These are phyloP conservation scores for Crypturellus undulatus DNA, from an alignment of 2,113 vertebrate species.

Conservation along the genomic window DNA sequence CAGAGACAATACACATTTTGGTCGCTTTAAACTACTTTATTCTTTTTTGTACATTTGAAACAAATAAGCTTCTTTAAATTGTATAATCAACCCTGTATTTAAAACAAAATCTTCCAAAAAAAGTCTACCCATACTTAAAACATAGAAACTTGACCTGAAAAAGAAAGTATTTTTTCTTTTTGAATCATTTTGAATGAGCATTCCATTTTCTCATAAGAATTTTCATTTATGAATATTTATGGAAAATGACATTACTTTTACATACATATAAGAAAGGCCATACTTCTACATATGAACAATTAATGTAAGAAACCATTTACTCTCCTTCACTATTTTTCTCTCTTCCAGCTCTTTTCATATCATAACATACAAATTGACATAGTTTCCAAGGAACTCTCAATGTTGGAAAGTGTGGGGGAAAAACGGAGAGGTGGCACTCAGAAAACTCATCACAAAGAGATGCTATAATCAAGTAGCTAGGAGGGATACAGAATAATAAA, in stretches of 20 bases:
- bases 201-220: not conserved
- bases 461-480: not conserved
- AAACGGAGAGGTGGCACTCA: not conserved
- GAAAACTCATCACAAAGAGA: not conserved
- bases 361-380: not conserved
- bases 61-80: not conserved
- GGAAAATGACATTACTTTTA: rapidly evolving
- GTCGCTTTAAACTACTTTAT: not conserved
- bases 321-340: not conserved
- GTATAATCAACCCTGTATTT: not conserved
- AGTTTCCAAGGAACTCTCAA: not conserved
- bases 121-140: not conserved
- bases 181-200: not conserved
- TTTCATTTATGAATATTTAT: not conserved
- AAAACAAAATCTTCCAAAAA: not conserved
- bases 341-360: not conserved
- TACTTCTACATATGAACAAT: not conserved
- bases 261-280: not conserved
- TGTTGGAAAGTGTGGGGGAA: no score
- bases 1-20: not conserved
- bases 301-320: not conserved
- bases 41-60: not conserved
- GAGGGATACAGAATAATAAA: not conserved
- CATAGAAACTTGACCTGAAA: not conserved
- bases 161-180: not conserved